A percentile compares a stretch with the other conserved stretches of the same genome.
Conservation (phyloP, 2,797 vertebrate species). For the Notolepis coatsorum region DNA sequence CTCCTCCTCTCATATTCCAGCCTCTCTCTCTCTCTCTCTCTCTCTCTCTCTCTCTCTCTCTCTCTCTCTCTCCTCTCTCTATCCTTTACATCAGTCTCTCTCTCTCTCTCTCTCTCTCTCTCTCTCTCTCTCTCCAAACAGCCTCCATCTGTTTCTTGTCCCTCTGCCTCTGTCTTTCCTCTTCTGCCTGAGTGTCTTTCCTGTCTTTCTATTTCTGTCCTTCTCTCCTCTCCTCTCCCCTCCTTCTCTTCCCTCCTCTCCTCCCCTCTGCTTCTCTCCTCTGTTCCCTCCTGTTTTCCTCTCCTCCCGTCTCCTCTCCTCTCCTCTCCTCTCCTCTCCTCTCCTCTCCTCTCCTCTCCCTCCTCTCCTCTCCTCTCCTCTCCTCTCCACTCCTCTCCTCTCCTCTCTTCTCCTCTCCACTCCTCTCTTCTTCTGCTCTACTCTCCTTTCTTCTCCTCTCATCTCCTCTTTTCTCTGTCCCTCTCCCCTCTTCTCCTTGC, state of each 20-base stretch:
- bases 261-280: background rate
- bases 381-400: background rate
- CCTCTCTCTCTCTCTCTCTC: conserved; percentile 8
- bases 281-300: background rate
- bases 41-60: background rate
- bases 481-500: background rate
- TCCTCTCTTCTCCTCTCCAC: background rate
- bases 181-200: conserved; percentile 68
- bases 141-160: conserved; percentile 37
- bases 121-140: conserved; percentile 10
- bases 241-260: conserved; percentile 1
- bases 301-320: background rate
- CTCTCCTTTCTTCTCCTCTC: background rate
- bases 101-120: background rate
- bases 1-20: conserved; percentile 8
- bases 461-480: background rate
- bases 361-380: conserved; percentile 9
- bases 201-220: conserved; percentile 74
- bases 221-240: conserved; percentile 52
- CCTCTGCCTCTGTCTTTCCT: conserved; percentile 65
- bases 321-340: conserved; percentile 8
- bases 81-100: background rate
- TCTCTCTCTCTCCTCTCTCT: background rate
- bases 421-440: background rate
- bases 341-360: conserved; percentile 1